phyloP scores from a whole-genome alignment of 2,888 invertebrate species.

The Bursaphelenchus okinawaensis region DNA sequence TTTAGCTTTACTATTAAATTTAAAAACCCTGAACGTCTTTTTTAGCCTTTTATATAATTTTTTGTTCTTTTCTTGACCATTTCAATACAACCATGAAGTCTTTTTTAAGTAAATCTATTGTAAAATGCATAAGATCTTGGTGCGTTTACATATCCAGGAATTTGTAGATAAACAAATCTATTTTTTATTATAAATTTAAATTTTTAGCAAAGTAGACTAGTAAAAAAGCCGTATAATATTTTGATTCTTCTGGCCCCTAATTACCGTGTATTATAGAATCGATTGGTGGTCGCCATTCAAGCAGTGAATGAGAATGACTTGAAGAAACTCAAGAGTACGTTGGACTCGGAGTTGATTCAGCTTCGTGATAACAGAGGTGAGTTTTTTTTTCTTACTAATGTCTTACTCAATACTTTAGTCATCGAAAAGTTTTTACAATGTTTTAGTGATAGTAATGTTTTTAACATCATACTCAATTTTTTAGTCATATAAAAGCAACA shows the following conservation, averaged over 20 bases:
- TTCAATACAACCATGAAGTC: no score
- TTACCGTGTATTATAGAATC: slow-evolving; percentile 31
- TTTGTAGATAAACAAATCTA: slow-evolving; percentile 11
- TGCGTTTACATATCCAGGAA: background rate
- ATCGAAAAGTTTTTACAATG: no score
- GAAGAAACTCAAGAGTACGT: slow-evolving; percentile 32
- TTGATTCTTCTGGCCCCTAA: background rate
- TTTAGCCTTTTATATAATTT: background rate
- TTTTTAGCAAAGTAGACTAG: no score
- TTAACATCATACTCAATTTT: no score
- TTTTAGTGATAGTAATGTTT: no score
- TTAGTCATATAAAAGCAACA: no score
- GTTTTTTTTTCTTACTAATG: background rate
- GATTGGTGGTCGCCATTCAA: slow-evolving; percentile 36
- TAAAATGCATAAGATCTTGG: no score
- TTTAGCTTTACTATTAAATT: background rate
- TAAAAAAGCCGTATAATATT: slow-evolving; percentile 4
- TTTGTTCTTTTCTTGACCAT: background rate
- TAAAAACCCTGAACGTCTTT: slow-evolving; percentile 1
- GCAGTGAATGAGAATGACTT: slow-evolving; percentile 48
- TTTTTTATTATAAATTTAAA: no score
- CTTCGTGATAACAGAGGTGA: slow-evolving; percentile 47
- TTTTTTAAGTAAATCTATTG: no score
- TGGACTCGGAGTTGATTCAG: slow-evolving; percentile 45
- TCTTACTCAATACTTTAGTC: no score